Evolutionary conservation across 2,797 vertebrate genomes (phyloP).

Genomic region (Micromesistius poutassou): DNA sequence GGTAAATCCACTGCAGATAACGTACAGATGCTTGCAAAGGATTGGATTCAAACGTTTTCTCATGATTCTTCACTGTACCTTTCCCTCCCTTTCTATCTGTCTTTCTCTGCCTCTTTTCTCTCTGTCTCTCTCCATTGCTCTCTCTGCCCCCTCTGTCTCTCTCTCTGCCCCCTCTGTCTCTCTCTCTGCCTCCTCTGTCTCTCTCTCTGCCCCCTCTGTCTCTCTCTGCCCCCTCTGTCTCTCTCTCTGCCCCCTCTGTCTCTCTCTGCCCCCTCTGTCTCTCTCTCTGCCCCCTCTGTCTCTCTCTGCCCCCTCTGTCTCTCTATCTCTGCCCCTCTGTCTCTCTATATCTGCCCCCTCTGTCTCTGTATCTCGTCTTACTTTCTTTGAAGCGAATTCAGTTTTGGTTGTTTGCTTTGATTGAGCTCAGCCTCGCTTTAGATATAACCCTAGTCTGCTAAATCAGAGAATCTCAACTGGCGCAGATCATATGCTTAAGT

Average conservation of each 20-base stretch:
- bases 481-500: too few species aligned
- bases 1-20: background rate
- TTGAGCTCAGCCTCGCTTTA: background rate
- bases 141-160: background rate
- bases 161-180: background rate
- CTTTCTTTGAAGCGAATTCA: constrained; percentile 5
- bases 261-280: constrained; percentile 3
- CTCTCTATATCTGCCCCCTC: background rate
- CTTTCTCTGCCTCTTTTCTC: background rate
- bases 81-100: background rate
- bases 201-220: background rate
- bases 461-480: too few species aligned
- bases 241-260: background rate
- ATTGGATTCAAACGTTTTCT: background rate
- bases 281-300: background rate
- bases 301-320: background rate
- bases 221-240: background rate
- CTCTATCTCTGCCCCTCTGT: background rate
- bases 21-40: background rate
- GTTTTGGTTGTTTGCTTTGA: background rate
- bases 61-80: background rate
- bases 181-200: background rate
- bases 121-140: background rate
- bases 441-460: too few species aligned
- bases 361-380: constrained; percentile 10